Base-by-base conservation (phyloP, 2,797 vertebrate genomes). In the Natrix natrix region DNA sequence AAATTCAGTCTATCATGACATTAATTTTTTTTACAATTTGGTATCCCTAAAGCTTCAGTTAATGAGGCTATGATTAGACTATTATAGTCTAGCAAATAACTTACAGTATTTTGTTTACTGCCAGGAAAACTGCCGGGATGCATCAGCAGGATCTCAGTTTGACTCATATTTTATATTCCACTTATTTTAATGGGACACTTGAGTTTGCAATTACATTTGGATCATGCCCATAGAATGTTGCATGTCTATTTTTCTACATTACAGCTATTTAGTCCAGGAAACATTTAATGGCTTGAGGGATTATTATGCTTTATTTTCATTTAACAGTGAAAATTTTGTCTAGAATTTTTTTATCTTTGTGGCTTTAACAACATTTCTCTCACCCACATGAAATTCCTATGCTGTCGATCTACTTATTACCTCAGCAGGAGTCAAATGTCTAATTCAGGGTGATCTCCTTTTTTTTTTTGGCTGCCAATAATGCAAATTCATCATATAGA, bases 371-470 rank as follows among this genome's bases (percentile, higher is more conserved):
- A 1, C 90, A 63, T 93, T 92, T 93, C 95, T 87, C 24, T 93
- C 93, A 78, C 92, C 94, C 89, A 88, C 0, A 0, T 0, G 0
- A 95, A 96, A 94, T 91, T 93, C 93, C 94, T 95, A 66, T 86
- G 86, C 59, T 91, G 66, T 89, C 86, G 26, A 59, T 93, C 87
- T 0, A 0, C 43, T 92, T 95, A 93, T 11, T n/a, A 91, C 90
- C 87, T 92, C 96, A 94, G 93, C 94, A 95, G 91, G 20, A 92
- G n/a, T 94, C 95, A 96, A 87, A 83, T 56, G 93, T 93, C 92
- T 55, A 87, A 69, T 93, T 93, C 96, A 24, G 0, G 95, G 93
- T 86, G 91, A 96, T 94, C 91, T 90, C 11, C 57, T 37, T 37
- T 37, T 37, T 52, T 94, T 92, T 94, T 89, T 86, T 37, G 95